Evolutionary conservation across 2,797 vertebrate species (phyloP).

Genomic region (Allobates femoralis): DNA sequence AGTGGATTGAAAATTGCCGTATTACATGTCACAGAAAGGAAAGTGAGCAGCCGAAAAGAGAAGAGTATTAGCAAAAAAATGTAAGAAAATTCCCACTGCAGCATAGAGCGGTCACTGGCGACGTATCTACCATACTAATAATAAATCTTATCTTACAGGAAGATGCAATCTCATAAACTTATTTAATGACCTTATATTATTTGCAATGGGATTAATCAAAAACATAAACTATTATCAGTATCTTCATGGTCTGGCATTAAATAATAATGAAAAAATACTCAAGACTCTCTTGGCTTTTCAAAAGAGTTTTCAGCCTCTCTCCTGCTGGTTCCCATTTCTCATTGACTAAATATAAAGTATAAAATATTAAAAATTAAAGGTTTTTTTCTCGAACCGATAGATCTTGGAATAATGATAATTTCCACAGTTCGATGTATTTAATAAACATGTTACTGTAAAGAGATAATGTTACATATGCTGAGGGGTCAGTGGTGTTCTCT

Average conservation of each 20-base stretch:
- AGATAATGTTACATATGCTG: too few relatives aligned
- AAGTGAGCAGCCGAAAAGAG: constrained; percentile 2
- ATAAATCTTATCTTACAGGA: not conserved
- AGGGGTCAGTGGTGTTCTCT: too few relatives aligned
- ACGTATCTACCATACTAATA: constrained; percentile 4
- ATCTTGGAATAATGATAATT: too few relatives aligned
- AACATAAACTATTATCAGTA: not conserved
- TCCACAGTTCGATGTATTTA: too few relatives aligned
- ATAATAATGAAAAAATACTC: not conserved
- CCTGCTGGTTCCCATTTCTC: not conserved
- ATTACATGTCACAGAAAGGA: constrained; percentile 53
- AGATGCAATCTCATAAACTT: not conserved
- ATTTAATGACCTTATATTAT: not conserved
- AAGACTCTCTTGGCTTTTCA: too few relatives aligned
- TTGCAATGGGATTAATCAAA: not conserved
- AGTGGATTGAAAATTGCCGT: constrained; percentile 51
- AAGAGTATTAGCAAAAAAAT: not conserved
- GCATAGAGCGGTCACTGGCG: not conserved
- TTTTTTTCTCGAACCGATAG: too few relatives aligned
- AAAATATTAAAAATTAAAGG: not conserved
- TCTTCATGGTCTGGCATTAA: not conserved
- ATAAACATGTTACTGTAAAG: too few relatives aligned
- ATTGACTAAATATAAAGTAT: not conserved
- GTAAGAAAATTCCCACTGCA: too few relatives aligned
- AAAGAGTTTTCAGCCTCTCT: not conserved